Evolutionary conservation across 2,113 vertebrate genomes (phyloP).

Genomic region (Malurus elegans): DNA sequence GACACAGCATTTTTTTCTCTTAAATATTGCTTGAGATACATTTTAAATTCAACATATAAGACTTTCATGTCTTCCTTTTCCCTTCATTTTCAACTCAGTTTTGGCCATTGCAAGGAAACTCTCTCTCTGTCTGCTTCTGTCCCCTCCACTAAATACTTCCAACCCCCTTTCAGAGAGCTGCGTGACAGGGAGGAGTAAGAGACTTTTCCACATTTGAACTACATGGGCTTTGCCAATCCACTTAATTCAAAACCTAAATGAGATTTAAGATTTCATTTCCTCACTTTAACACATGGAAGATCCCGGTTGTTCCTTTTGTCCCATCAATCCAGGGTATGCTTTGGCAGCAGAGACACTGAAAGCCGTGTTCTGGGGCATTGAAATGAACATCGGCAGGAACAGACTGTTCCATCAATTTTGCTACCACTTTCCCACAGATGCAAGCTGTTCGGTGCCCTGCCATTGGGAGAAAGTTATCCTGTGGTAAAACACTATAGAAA

Average conservation of each 20-base stretch:
- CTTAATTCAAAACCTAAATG: background rate
- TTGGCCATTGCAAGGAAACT: background rate
- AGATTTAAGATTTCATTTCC: constrained; percentile 5
- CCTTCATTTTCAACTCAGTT: background rate
- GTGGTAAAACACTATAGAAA: constrained; percentile 14
- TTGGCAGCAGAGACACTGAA: background rate
- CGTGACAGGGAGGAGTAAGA: background rate
- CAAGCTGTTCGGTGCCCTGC: constrained; percentile 31
- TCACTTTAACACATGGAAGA: background rate
- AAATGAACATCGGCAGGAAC: constrained; percentile 36
- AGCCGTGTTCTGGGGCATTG: background rate
- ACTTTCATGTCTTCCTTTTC: background rate
- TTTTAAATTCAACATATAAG: constrained; percentile 1
- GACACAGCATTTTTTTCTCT: background rate
- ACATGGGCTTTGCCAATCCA: background rate
- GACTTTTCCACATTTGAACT: background rate
- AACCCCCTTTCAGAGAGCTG: background rate
- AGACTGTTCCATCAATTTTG: constrained; percentile 44
- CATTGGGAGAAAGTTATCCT: constrained; percentile 22
- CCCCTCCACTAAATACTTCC: background rate
- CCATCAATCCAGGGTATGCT: background rate
- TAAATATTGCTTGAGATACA: background rate
- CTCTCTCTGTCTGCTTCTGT: background rate
- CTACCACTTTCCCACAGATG: constrained; percentile 5
- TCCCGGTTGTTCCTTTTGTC: background rate